Percentiles rank a stretch among this genome's conserved stretches.
These are phyloP conservation scores for Trypoxylus dichotomus DNA, from an alignment of 1,140 invertebrate species.

Conservation along the genomic window DNA sequence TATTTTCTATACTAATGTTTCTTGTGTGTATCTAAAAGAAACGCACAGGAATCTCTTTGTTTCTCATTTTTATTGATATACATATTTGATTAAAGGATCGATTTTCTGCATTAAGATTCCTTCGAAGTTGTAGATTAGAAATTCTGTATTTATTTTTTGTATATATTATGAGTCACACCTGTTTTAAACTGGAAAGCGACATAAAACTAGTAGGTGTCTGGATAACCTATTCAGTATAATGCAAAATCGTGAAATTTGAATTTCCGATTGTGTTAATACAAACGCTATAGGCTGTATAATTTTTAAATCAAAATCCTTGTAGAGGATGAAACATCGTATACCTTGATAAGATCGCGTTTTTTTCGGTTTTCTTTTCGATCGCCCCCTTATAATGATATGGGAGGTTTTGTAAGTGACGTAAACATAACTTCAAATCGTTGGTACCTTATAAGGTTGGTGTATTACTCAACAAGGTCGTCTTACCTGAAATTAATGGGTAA, in stretches of 20 bases:
- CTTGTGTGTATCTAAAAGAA: not conserved
- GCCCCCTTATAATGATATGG: not conserved
- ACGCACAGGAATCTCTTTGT: not conserved
- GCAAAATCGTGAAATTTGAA: not conserved
- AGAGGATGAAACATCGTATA: too few species aligned
- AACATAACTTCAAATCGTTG: conserved; percentile 28
- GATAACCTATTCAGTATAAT: conserved; percentile 8
- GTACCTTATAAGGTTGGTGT: conserved; percentile 40
- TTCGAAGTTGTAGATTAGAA: not conserved
- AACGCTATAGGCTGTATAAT: too few species aligned
- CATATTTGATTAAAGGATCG: not conserved
- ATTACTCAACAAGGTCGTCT: conserved; percentile 38
- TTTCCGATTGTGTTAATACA: not conserved
- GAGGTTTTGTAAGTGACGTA: not conserved
- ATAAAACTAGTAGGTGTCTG: not conserved
- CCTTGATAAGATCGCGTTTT: too few species aligned
- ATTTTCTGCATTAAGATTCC: not conserved
- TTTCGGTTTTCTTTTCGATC: too few species aligned
- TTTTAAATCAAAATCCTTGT: too few species aligned
- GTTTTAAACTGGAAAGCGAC: not conserved
- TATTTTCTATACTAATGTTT: not conserved
- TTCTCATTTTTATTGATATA: not conserved
- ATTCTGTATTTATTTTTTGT: not conserved
- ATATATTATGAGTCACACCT: conserved; percentile 18
- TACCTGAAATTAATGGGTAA: conserved; percentile 34